Percentiles rank a stretch among this genome's conserved stretches.
phyloP scores from a whole-genome alignment of 1,140 invertebrate genomes.

The Drosophila watanabei region DNA sequence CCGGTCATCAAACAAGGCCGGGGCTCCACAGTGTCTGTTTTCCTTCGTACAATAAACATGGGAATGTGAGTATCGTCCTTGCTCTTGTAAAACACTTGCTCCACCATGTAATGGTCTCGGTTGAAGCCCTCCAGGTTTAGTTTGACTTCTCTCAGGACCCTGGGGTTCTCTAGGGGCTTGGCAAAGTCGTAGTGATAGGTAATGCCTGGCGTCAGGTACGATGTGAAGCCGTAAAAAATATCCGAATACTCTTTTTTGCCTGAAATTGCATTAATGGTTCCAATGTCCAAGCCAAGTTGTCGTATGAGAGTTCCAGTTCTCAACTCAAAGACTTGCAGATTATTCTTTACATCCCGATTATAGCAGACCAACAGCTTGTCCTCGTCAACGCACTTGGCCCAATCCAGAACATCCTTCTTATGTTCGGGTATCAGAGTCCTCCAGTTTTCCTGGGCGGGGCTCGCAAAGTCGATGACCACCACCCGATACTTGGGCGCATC shows the following conservation, averaged over 20 bases:
- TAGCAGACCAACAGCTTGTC: conserved; percentile 96
- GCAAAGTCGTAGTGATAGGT: conserved; percentile 95
- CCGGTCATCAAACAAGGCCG: conserved; percentile 96
- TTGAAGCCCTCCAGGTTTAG: conserved; percentile 95
- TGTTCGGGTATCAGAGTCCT: conserved; percentile 94
- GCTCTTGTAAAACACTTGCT: conserved; percentile 97
- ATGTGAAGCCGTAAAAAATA: conserved; percentile 97
- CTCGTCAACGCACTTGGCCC: conserved; percentile 92
- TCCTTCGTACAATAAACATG: conserved; percentile 97
- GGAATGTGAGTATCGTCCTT: conserved; percentile 98
- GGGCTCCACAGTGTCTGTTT: conserved; percentile 88
- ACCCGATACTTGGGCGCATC: conserved; percentile 96
- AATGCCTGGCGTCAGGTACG: conserved; percentile 94
- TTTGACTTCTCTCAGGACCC: conserved; percentile 88
- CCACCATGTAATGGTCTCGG: conserved; percentile 91
- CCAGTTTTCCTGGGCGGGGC: conserved; percentile 93
- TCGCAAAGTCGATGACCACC: conserved; percentile 94
- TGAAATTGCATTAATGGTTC: conserved; percentile 93
- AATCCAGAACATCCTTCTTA: conserved; percentile 94
- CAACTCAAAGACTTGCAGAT: conserved; percentile 93
- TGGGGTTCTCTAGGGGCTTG: conserved; percentile 88
- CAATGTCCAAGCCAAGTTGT: conserved; percentile 93
- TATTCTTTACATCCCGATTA: conserved; percentile 97
- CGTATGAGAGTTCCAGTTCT: conserved; percentile 90
- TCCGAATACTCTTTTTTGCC: conserved; percentile 94